Evolutionary conservation across 2,113 vertebrate genomes (phyloP).

Genomic region (Lepisosteus oculatus): DNA sequence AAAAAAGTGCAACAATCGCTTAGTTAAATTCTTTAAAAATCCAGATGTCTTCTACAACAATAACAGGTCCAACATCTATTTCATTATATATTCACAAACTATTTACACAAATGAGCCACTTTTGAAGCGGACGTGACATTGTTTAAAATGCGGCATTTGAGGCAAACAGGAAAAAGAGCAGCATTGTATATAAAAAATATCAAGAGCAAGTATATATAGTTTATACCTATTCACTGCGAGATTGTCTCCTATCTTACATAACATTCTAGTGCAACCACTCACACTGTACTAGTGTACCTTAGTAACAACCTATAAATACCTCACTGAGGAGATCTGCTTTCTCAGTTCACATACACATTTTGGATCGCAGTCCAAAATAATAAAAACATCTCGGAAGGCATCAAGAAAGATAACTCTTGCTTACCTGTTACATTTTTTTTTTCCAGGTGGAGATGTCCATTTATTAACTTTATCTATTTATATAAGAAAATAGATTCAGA

Average conservation of each 20-base stretch:
- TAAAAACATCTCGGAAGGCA: neutral
- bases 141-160: constrained; percentile 83
- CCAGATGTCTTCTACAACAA: constrained; percentile 92
- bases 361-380: neutral
- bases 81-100: constrained; percentile 87
- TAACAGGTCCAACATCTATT: constrained; percentile 81
- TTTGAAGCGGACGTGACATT: constrained; percentile 67
- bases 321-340: constrained; percentile 64
- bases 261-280: constrained; percentile 76
- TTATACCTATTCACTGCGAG: constrained; percentile 51
- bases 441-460: neutral
- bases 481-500: constrained; percentile 37
- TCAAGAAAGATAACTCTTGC: neutral
- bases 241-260: constrained; percentile 75
- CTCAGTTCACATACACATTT: constrained; percentile 58
- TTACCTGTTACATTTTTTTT: neutral
- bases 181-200: constrained; percentile 67
- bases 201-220: constrained; percentile 35
- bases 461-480: neutral
- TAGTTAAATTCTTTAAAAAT: constrained; percentile 78
- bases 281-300: constrained; percentile 68
- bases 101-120: constrained; percentile 87
- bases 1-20: constrained; percentile 88
- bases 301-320: constrained; percentile 82
- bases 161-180: constrained; percentile 81